phyloP scores from a whole-genome alignment of 2,797 vertebrate genomes.

The Gallirallus australis region DNA sequence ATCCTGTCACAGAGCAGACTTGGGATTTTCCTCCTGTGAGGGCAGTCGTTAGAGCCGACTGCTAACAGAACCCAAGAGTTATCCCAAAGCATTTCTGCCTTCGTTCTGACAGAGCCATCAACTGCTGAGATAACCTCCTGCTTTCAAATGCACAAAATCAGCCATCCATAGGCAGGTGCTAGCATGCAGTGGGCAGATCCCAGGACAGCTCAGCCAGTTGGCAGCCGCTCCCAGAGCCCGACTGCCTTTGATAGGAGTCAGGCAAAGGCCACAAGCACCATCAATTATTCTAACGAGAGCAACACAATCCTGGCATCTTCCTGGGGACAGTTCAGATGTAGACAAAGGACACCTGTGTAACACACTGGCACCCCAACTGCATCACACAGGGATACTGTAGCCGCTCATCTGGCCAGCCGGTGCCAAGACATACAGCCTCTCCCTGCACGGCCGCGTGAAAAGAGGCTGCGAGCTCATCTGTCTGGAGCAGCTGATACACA shows the following conservation, averaged over 20 bases:
- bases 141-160: neutral
- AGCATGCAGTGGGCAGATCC: neutral
- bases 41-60: neutral
- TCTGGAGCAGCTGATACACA: neutral
- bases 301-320: constrained; percentile 14
- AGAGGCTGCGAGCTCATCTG: neutral
- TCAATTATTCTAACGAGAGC: constrained; percentile 5
- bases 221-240: neutral
- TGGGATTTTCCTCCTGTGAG: too few species aligned
- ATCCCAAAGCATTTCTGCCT: neutral
- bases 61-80: neutral
- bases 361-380: neutral
- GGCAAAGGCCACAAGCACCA: neutral
- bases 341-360: constrained; percentile 38
- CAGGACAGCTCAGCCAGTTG: neutral
- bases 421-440: neutral
- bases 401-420: neutral
- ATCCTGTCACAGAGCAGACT: neutral
- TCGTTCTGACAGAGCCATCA: neutral
- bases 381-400: neutral
- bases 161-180: neutral
- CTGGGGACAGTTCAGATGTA: neutral
- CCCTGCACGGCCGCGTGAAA: neutral
- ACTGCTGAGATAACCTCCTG: neutral
- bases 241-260: neutral